phyloP scores from a whole-genome alignment of 2,113 vertebrate genomes.

The Pipra filicauda region DNA sequence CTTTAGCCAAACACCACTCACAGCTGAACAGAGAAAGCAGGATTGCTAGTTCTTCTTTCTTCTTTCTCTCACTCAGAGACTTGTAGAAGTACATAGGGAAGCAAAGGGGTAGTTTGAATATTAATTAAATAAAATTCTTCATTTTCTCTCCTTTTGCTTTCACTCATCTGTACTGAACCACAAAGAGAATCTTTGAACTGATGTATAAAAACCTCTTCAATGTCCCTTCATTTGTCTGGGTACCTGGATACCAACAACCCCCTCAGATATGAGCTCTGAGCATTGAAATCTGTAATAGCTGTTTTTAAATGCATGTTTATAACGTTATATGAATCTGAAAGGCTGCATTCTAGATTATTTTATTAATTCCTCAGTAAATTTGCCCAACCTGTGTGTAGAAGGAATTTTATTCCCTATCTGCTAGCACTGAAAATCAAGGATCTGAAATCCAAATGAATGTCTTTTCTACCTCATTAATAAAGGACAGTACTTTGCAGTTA shows the following conservation, averaged over 20 bases:
- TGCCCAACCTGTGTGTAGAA: neutral
- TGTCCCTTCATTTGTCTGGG: neutral
- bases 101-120: neutral
- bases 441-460: neutral
- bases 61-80: neutral
- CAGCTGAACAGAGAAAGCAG: neutral
- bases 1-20: neutral
- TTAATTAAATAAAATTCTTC: neutral
- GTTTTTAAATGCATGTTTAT: neutral
- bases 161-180: neutral
- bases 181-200: neutral
- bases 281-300: neutral
- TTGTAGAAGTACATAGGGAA: neutral
- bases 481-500: neutral
- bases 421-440: neutral
- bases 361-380: neutral
- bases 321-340: neutral
- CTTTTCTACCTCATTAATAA: neutral
- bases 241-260: rapidly evolving
- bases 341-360: neutral
- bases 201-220: neutral
- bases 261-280: neutral
- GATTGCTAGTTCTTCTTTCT: neutral
- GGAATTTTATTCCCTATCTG: neutral
- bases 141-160: neutral